These are phyloP conservation scores for Megastigmus dorsalis DNA, from an alignment of 2,888 invertebrate genomes.

Conservation along the genomic window DNA sequence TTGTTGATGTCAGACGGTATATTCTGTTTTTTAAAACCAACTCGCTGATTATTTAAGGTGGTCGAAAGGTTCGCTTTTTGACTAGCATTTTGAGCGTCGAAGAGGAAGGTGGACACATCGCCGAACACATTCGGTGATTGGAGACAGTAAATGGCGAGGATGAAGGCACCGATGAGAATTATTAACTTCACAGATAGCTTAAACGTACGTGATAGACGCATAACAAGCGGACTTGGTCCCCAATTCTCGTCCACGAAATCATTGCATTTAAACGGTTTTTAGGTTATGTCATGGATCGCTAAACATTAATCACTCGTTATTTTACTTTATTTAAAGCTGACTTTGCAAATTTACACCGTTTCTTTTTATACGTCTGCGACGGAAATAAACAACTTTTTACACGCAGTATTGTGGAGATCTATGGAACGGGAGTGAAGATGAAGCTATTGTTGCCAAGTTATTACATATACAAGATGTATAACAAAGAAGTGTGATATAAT, in stretches of 20 bases:
- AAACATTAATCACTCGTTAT: not conserved
- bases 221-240: conserved; percentile 34
- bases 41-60: not conserved
- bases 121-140: conserved; percentile 18
- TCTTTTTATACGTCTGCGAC: too few species aligned
- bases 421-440: too few species aligned
- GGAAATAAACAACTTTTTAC: too few species aligned
- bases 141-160: conserved; percentile 29
- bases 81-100: conserved; percentile 16
- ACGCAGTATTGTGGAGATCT: too few species aligned
- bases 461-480: too few species aligned
- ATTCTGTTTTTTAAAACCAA: not conserved
- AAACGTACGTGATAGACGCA: conserved; percentile 44
- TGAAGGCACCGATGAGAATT: not conserved
- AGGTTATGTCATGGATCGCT: conserved; percentile 8
- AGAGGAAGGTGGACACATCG: not conserved
- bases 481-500: too few species aligned
- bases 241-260: conserved; percentile 17
- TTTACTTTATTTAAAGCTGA: too few species aligned
- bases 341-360: too few species aligned
- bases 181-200: conserved; percentile 36
- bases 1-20: not conserved
- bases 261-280: conserved; percentile 21
- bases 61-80: conserved; percentile 20
- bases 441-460: too few species aligned